Evolutionary conservation across 2,113 vertebrate species (phyloP).

Genomic region (Zosterops lateralis): DNA sequence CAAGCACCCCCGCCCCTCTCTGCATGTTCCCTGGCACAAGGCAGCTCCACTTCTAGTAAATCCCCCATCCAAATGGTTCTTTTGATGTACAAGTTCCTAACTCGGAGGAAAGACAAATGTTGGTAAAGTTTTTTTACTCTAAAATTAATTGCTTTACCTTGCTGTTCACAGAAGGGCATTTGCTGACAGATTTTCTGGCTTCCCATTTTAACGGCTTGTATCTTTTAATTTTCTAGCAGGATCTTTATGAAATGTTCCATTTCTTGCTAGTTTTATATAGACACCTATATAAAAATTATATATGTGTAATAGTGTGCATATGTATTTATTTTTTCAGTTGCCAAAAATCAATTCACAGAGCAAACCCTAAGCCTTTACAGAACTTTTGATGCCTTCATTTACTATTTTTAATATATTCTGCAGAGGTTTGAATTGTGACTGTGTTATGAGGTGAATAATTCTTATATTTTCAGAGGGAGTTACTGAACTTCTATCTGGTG

Average conservation of each 20-base stretch:
- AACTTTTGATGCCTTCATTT: slow-evolving; percentile 4
- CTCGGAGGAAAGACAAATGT: neutral
- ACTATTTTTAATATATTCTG: slow-evolving; percentile 13
- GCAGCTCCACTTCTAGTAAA: neutral
- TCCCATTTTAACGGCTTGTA: neutral
- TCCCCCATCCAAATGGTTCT: neutral
- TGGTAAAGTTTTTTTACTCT: neutral
- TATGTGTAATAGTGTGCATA: neutral
- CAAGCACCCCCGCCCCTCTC: neutral
- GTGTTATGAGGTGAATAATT: slow-evolving; percentile 7
- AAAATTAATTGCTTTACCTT: neutral
- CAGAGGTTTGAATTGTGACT: neutral
- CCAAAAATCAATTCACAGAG: slow-evolving; percentile 6
- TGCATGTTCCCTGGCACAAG: neutral
- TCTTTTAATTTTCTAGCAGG: neutral
- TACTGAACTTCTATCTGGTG: neutral
- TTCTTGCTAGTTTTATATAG: neutral
- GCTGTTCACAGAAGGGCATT: neutral
- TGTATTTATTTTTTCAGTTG: slow-evolving; percentile 15
- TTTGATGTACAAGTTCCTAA: neutral
- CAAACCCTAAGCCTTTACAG: neutral
- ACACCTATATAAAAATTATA: neutral
- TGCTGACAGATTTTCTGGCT: neutral
- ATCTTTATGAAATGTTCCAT: slow-evolving; percentile 12
- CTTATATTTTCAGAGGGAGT: neutral